Evolutionary conservation across 2,113 vertebrate genomes (phyloP).

Genomic region (Dromaius novaehollandiae): DNA sequence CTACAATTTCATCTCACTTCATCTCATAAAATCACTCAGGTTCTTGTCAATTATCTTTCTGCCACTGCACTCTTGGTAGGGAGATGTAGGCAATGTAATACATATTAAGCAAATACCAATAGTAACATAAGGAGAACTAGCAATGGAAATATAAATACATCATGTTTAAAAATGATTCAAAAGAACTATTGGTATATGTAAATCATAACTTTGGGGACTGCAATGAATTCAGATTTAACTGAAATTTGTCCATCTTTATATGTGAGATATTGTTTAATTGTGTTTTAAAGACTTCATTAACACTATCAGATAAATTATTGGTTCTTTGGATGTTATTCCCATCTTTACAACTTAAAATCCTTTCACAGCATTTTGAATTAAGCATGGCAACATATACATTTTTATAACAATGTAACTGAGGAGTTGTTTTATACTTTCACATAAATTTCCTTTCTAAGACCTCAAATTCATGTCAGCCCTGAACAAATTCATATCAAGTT

Average conservation of each 20-base stretch:
- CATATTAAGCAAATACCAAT: no score
- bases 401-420: neutral
- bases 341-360: no score
- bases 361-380: no score
- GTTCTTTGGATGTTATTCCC: no score
- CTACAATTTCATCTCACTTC: neutral
- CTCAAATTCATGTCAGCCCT: neutral
- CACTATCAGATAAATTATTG: neutral
- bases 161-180: neutral
- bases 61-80: neutral
- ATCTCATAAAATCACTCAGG: neutral
- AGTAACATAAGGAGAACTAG: neutral
- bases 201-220: neutral
- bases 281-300: no score
- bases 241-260: neutral
- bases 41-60: neutral
- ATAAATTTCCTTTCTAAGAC: neutral
- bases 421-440: neutral
- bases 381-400: neutral
- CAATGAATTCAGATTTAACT: neutral
- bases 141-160: neutral
- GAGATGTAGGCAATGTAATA: neutral
- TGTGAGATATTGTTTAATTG: neutral
- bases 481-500: neutral
- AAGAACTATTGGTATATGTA: neutral